A percentile compares a stretch with the other conserved stretches of the same genome.
Conservation (phyloP, 1,140 invertebrate genomes). For the Zaprionus nigranus region DNA sequence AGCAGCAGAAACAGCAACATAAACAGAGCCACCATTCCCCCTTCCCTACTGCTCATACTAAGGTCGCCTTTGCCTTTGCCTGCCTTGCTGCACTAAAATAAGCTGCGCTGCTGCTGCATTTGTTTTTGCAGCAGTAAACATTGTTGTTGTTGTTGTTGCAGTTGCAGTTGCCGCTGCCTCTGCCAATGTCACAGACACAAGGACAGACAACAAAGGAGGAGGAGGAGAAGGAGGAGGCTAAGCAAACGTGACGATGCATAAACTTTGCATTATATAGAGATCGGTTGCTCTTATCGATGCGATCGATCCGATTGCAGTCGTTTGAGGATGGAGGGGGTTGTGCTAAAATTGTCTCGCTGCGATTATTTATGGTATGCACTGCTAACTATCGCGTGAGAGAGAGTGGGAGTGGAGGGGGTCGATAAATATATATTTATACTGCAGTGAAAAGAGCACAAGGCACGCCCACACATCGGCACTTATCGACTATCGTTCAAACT, state of each 20-base stretch:
- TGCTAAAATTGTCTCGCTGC: conserved; percentile 1
- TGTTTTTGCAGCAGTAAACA: conserved; percentile 31
- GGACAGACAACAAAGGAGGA: neutral
- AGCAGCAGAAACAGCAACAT: conserved; percentile 13
- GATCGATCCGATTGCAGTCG: conserved; percentile 6
- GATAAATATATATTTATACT: neutral
- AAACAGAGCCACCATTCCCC: neutral
- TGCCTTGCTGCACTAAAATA: conserved; percentile 62
- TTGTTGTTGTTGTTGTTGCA: neutral
- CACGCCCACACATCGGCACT: conserved; percentile 1
- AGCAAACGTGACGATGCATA: conserved; percentile 58
- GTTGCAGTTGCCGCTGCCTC: conserved; percentile 10
- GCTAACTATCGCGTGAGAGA: neutral
- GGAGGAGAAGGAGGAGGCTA: too few species aligned
- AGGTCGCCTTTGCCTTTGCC: conserved; percentile 44
- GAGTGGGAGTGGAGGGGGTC: neutral
- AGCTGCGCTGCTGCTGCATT: conserved; percentile 37
- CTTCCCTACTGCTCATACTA: neutral
- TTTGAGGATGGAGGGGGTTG: neutral
- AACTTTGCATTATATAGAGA: conserved; percentile 39
- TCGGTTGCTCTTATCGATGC: conserved; percentile 3
- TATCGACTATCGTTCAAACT: conserved; percentile 3
- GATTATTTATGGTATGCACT: neutral
- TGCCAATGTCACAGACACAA: conserved; percentile 39
- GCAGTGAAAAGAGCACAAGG: neutral